Percentiles rank a stretch among this genome's conserved stretches.
These are phyloP conservation scores for Silurus meridionalis DNA, from an alignment of 2,113 vertebrate species.

Conservation along the genomic window DNA sequence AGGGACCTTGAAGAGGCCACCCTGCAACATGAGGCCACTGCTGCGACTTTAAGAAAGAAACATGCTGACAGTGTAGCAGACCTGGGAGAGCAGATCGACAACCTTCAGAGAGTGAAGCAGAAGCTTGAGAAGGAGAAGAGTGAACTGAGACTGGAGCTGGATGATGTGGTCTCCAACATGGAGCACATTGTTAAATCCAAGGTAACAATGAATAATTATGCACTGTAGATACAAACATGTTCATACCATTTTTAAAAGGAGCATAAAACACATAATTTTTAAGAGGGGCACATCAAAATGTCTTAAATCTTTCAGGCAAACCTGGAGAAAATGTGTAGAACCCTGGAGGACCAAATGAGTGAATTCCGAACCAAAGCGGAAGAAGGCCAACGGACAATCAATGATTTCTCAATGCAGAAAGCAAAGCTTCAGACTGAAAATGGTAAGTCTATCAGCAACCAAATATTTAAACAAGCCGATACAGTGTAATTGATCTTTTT, in stretches of 20 bases:
- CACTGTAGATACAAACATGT: not conserved
- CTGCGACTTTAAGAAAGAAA: slow-evolving; percentile 77
- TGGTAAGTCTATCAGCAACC: slow-evolving; percentile 9
- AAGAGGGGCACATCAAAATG: not conserved
- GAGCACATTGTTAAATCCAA: slow-evolving; percentile 79
- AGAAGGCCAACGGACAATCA: slow-evolving; percentile 51
- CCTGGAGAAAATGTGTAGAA: slow-evolving; percentile 56
- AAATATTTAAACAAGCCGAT: not conserved
- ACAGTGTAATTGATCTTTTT: no score
- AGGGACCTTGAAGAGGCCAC: slow-evolving; percentile 83
- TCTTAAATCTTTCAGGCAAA: slow-evolving; percentile 39
- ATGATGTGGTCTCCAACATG: slow-evolving; percentile 83
- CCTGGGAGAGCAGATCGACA: slow-evolving; percentile 78
- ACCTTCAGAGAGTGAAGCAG: slow-evolving; percentile 78
- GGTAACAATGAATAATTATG: slow-evolving; percentile 59
- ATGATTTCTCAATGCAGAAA: slow-evolving; percentile 53
- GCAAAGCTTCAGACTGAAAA: slow-evolving; percentile 55
- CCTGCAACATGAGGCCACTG: slow-evolving; percentile 78
- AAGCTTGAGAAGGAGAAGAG: slow-evolving; percentile 84
- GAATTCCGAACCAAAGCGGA: slow-evolving; percentile 50
- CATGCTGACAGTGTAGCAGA: slow-evolving; percentile 77
- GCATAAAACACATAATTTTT: not conserved
- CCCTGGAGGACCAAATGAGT: slow-evolving; percentile 53
- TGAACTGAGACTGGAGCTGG: slow-evolving; percentile 78
- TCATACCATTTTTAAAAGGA: not conserved